phyloP scores from a whole-genome alignment of 2,888 invertebrate species.

The Sicus ferrugineus region DNA sequence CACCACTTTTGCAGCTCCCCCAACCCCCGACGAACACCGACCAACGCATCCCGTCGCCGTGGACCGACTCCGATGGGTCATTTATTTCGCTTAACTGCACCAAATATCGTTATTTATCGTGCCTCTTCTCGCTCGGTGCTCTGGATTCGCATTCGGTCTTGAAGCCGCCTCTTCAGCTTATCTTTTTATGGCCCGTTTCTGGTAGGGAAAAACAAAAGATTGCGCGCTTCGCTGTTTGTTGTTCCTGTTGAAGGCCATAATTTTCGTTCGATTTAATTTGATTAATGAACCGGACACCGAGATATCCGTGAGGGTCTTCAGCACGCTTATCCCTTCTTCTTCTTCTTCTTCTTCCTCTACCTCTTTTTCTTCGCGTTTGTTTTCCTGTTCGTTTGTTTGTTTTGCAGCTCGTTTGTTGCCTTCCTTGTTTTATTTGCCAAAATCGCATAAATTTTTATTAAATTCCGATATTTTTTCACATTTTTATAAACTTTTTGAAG shows the following conservation, averaged over 20 bases:
- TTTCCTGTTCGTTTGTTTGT: not conserved
- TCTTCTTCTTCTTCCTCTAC: not conserved
- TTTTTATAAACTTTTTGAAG: not conserved
- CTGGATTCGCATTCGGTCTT: not conserved
- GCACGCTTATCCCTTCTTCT: not conserved
- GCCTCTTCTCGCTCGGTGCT: not conserved
- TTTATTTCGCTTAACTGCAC: constrained; percentile 27
- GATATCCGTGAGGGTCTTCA: constrained; percentile 25
- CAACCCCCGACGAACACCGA: not conserved
- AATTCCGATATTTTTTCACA: not conserved
- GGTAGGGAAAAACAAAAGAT: not conserved
- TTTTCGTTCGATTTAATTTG: constrained; percentile 33
- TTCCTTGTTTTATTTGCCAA: not conserved
- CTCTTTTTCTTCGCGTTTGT: not conserved
- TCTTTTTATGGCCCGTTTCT: not conserved
- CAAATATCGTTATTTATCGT: constrained; percentile 19
- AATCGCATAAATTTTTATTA: not conserved
- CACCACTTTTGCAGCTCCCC: not conserved
- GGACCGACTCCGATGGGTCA: not conserved
- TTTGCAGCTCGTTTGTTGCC: not conserved
- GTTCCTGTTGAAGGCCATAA: constrained; percentile 17
- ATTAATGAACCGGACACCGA: constrained; percentile 28
- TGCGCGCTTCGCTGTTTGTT: constrained; percentile 2
- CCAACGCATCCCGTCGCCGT: not conserved
- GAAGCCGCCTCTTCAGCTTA: not conserved